Percentiles rank a stretch among this genome's conserved stretches.
These are phyloP conservation scores for Dilophus febrilis DNA, from an alignment of 2,888 invertebrate genomes.

Conservation along the genomic window DNA sequence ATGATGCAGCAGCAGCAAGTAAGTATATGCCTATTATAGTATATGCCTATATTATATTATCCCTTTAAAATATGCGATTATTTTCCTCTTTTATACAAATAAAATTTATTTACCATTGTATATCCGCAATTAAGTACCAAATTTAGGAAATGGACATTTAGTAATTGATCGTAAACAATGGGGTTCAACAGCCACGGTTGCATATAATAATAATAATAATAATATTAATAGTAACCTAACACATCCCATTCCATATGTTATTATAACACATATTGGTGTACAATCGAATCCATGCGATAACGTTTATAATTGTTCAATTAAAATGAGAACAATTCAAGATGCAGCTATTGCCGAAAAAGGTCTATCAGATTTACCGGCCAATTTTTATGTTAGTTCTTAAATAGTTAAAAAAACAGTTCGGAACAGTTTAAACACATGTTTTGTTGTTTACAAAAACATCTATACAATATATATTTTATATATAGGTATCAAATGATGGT, in stretches of 20 bases:
- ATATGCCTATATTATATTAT: too few relatives aligned
- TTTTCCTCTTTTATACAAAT: neutral
- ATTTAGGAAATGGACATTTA: conserved; percentile 29
- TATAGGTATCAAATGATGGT: conserved; percentile 38
- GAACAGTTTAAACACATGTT: too few relatives aligned
- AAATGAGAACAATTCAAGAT: conserved; percentile 32
- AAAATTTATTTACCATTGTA: neutral
- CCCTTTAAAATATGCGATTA: too few relatives aligned
- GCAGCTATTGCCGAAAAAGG: conserved; percentile 28
- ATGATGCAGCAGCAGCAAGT: conserved; percentile 25
- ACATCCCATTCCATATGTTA: conserved; percentile 30
- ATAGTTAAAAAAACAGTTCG: too few relatives aligned
- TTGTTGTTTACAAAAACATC: conserved; percentile 12
- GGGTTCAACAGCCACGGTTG: conserved; percentile 22
- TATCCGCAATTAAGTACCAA: conserved; percentile 24
- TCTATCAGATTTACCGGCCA: conserved; percentile 30
- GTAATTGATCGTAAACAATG: conserved; percentile 27
- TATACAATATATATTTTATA: conserved; percentile 22
- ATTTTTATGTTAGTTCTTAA: conserved; percentile 29
- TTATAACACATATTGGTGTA: conserved; percentile 36
- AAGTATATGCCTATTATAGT: too few relatives aligned
- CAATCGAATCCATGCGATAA: conserved; percentile 26
- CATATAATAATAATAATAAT: too few relatives aligned
- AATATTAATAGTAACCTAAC: conserved; percentile 17
- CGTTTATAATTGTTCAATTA: conserved; percentile 28